Evolutionary conservation across 2,113 vertebrate species (phyloP).

Genomic region (Opisthocomus hoazin): DNA sequence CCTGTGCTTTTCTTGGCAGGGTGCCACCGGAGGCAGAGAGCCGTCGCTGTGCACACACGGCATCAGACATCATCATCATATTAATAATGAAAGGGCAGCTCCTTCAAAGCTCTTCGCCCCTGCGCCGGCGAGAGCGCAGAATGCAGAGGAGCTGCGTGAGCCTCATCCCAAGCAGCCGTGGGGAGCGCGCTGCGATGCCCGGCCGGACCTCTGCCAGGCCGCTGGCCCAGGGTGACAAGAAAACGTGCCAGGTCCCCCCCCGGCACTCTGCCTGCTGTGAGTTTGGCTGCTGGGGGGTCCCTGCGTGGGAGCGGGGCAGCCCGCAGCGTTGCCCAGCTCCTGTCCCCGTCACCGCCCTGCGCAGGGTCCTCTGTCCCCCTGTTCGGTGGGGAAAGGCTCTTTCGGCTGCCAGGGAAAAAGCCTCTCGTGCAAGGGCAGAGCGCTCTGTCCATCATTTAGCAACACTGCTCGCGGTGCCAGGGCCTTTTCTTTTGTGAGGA

Average conservation of each 20-base stretch:
- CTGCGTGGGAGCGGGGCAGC: fast-evolving
- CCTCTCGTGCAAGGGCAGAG: background rate
- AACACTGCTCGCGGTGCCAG: fast-evolving
- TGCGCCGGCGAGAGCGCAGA: constrained; percentile 3
- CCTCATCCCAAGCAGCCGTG: constrained; percentile 43
- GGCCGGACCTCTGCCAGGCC: background rate
- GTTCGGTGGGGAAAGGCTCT: background rate
- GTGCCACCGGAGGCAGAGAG: constrained; percentile 3
- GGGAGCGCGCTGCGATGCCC: background rate
- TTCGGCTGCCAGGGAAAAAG: background rate
- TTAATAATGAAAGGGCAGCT: constrained; percentile 68
- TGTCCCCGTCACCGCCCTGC: fast-evolving
- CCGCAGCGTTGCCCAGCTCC: fast-evolving
- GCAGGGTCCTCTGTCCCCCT: background rate
- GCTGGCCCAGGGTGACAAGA: fast-evolving
- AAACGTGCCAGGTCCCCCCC: fast-evolving
- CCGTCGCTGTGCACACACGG: background rate
- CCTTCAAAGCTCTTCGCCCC: constrained; percentile 55
- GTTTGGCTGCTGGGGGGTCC: background rate
- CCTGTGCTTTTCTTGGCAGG: background rate
- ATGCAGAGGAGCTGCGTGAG: constrained; percentile 53
- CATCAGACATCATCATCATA: constrained; percentile 57
- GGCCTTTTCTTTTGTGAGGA: background rate
- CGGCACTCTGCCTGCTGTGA: background rate
- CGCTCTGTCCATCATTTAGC: background rate